phyloP scores from a whole-genome alignment of 1,140 invertebrate species.

The Nixonia krombeini region DNA sequence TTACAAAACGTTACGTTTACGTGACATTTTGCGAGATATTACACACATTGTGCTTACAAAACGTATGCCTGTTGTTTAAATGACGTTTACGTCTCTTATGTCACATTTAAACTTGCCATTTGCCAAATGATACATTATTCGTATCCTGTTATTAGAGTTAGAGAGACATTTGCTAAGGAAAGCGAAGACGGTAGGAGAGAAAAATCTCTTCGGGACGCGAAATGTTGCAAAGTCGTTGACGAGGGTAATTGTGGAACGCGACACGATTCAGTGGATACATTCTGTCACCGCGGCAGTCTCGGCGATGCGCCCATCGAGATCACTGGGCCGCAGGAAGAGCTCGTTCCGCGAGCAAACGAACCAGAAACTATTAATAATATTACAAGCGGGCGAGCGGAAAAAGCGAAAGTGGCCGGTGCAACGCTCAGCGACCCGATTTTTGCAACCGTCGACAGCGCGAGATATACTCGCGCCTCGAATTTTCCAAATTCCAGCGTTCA shows the following conservation, averaged over 20 bases:
- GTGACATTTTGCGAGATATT: too few species aligned
- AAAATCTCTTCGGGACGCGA: not conserved
- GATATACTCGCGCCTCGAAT: too few species aligned
- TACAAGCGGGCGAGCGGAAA: conserved; percentile 56
- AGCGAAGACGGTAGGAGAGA: too few species aligned
- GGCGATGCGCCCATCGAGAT: conserved; percentile 54
- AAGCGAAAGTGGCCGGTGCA: conserved; percentile 65
- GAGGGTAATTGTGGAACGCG: conserved; percentile 51
- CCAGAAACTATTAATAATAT: conserved; percentile 69
- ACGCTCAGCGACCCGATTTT: conserved; percentile 29
- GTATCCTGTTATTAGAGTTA: too few species aligned
- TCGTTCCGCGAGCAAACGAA: conserved; percentile 63
- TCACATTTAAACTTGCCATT: too few species aligned
- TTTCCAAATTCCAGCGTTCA: conserved; percentile 13
- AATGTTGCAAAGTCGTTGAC: conserved; percentile 32
- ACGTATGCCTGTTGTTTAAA: too few species aligned
- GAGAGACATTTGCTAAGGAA: too few species aligned
- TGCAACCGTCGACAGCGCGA: too few species aligned
- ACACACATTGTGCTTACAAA: too few species aligned
- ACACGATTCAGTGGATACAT: conserved; percentile 37
- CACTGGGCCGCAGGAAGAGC: conserved; percentile 63
- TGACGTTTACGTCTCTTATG: too few species aligned
- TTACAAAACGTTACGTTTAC: too few species aligned
- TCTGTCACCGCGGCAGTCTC: conserved; percentile 37
- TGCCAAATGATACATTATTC: too few species aligned